Evolutionary conservation across 2,888 invertebrate species (phyloP), one percentile per base, ranked within the genome.

Genomic region (Abscondita cerata): DNA sequence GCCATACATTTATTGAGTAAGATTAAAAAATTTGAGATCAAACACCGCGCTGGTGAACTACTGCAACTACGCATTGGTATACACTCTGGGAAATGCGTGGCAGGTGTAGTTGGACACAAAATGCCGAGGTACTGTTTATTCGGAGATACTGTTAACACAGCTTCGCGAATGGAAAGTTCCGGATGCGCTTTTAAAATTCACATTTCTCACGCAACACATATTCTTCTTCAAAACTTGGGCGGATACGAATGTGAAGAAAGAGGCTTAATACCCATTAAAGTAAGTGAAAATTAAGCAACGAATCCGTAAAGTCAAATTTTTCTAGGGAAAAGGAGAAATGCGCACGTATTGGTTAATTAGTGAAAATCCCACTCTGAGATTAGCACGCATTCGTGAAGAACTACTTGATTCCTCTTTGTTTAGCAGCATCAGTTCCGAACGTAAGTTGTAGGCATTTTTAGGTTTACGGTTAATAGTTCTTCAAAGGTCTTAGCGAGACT

Each of bases 101-200:
- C 92, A 0, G 93, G 93, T 1, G 92, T 93, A 4, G 92, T 93
- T 0, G 92, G 93, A 0, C 82, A 89, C 25, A 89, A 90, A 81
- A 92, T 93, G 92, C 92, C 93, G 0, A 83, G 92, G 0, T 93
- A 92, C 78, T 93, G 93, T 70, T 82, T 93, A 0, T 93, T 93
- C 75, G 93, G 93, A 0, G 92, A 93, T 75, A 92, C 92, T 0
- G 92, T 93, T 1, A 92, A 92, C 76, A 91, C 91, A 0, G 92
- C 93, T 0, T 90, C 90, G 0, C 80, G 92, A 33, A 92, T 93
- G 91, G 91, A 92, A 76, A 89, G 91, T 51, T 87, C 86, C 1
- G 91, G 91, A 0, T 88, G 89, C 69, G 87, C 91, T 0, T 86
- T 91, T 72, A 84, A 85, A 75, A 89, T 93, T 57, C 92, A 93